These are phyloP conservation scores for Anguilla japonica DNA, from an alignment of 2,113 vertebrate species.

Conservation along the genomic window DNA sequence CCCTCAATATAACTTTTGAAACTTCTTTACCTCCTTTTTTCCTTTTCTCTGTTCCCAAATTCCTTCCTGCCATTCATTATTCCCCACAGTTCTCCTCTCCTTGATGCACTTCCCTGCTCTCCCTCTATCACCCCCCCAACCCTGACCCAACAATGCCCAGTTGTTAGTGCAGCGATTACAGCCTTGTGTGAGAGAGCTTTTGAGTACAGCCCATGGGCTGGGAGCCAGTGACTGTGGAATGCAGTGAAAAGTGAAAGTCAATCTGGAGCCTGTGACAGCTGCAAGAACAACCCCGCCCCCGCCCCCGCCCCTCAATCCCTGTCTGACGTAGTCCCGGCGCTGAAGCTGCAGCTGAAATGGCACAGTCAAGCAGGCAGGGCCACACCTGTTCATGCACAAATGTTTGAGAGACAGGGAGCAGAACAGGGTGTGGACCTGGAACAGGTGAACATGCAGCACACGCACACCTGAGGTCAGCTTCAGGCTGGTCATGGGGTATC, in stretches of 20 bases:
- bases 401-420: not conserved
- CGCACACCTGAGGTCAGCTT: not conserved
- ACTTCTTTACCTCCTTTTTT: not conserved
- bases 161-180: slow-evolving; percentile 28
- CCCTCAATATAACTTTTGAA: not conserved
- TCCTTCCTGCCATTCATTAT: not conserved
- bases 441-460: not conserved
- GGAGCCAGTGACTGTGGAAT: slow-evolving; percentile 7
- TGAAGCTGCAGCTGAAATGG: not conserved
- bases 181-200: slow-evolving; percentile 26
- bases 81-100: not conserved
- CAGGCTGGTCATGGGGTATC: not conserved
- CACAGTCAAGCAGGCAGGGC: not conserved
- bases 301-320: not conserved
- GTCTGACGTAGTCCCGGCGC: not conserved
- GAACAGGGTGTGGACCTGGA: not conserved
- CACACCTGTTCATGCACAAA: slow-evolving; percentile 4
- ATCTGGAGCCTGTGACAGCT: slow-evolving; percentile 20
- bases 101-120: not conserved
- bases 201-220: slow-evolving; percentile 11
- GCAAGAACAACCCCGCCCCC: not conserved
- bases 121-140: not conserved
- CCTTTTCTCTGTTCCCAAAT: not conserved
- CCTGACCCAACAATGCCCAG: slow-evolving; percentile 14
- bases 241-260: slow-evolving; percentile 1